Conservation (phyloP, 1,140 invertebrate genomes). For the Diplogasteroides magnus region DNA sequence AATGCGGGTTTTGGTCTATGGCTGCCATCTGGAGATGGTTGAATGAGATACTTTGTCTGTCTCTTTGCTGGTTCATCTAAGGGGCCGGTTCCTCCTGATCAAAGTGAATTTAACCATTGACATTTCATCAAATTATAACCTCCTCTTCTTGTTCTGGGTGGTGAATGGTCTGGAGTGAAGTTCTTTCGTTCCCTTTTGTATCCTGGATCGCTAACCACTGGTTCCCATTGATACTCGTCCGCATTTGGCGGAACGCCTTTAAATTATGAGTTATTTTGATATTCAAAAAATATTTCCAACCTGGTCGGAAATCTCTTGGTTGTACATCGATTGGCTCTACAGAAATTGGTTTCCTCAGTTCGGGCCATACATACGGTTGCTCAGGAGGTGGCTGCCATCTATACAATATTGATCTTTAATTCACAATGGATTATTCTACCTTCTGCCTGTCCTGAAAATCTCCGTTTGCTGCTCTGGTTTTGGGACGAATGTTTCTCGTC, state of each 20-base stretch:
- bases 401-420: background rate
- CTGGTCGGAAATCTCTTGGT: slow-evolving; percentile 27
- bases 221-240: slow-evolving; percentile 45
- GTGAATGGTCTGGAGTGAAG: slow-evolving; percentile 48
- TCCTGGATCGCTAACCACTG: slow-evolving; percentile 41
- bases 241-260: slow-evolving; percentile 14
- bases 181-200: slow-evolving; percentile 46
- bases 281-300: too few species aligned
- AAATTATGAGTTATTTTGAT: too few species aligned
- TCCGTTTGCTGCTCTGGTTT: slow-evolving; percentile 39
- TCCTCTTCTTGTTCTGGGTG: slow-evolving; percentile 40
- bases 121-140: slow-evolving; percentile 14
- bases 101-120: background rate
- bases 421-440: background rate
- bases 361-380: slow-evolving; percentile 48
- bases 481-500: slow-evolving; percentile 49
- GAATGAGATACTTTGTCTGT: slow-evolving; percentile 45
- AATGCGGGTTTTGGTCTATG: slow-evolving; percentile 50
- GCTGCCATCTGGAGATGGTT: slow-evolving; percentile 49
- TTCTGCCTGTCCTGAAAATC: slow-evolving; percentile 38
- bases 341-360: slow-evolving; percentile 27
- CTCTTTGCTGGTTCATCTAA: slow-evolving; percentile 46
- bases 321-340: slow-evolving; percentile 22
- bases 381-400: slow-evolving; percentile 54
- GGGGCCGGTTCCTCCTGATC: slow-evolving; percentile 28